Conservation (phyloP, 2,113 vertebrate species). For the Podiceps cristatus region DNA sequence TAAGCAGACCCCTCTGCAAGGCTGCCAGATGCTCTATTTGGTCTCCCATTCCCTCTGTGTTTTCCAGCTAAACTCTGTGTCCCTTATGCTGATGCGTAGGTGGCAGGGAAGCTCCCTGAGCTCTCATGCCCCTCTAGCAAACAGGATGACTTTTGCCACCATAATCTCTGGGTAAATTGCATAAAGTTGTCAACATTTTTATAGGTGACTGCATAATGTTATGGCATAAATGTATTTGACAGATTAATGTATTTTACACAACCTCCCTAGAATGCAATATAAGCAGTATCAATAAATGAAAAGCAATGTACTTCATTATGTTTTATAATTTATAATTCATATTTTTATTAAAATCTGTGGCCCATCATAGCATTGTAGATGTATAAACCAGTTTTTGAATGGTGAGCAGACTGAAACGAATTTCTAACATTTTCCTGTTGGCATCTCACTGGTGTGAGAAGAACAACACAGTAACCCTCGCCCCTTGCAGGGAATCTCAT, state of each 20-base stretch:
- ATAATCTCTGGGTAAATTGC: not conserved
- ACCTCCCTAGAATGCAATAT: not conserved
- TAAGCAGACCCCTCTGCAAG: not conserved
- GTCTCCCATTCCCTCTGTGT: not conserved
- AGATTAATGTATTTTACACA: constrained; percentile 21
- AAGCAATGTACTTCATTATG: not conserved
- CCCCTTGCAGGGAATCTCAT: not conserved
- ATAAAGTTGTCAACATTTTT: constrained; percentile 28
- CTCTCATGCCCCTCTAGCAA: not conserved
- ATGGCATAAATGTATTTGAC: not conserved
- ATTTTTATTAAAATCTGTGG: not conserved
- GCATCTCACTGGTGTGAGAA: not conserved
- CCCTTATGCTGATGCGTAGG: not conserved
- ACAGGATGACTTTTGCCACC: not conserved
- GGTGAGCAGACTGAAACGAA: not conserved
- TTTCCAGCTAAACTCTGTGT: not conserved
- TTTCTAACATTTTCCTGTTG: not conserved
- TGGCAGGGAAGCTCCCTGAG: not conserved
- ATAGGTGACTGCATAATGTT: not conserved
- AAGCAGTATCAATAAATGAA: not conserved
- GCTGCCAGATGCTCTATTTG: not conserved
- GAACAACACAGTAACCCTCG: not conserved
- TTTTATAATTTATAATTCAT: not conserved
- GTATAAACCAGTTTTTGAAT: not conserved
- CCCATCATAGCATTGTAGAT: not conserved